A percentile compares a stretch with the other conserved stretches of the same genome.
phyloP scores from a whole-genome alignment of 1,140 invertebrate genomes.

The Maniola jurtina region DNA sequence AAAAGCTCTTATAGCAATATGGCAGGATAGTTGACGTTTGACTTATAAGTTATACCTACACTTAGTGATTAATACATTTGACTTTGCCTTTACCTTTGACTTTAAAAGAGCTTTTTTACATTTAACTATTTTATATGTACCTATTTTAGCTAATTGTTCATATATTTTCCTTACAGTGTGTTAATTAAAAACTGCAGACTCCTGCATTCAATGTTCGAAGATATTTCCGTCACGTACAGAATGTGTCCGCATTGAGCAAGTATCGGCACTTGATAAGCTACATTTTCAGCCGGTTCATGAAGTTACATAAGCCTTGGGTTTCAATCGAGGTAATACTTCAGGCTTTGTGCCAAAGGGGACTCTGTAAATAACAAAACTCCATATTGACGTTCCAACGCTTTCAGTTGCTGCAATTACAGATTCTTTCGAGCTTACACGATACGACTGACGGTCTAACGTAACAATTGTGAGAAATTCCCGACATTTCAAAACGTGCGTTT shows the following conservation, averaged over 20 bases:
- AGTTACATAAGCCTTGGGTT: conserved; percentile 31
- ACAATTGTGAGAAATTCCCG: conserved; percentile 5
- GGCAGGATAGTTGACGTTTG: too few relatives aligned
- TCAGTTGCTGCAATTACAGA: conserved; percentile 11
- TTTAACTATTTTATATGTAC: too few relatives aligned
- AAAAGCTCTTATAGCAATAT: too few relatives aligned
- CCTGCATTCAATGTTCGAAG: not conserved
- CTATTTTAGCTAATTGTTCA: too few relatives aligned
- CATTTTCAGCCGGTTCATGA: conserved; percentile 26
- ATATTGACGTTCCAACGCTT: conserved; percentile 14
- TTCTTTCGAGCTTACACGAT: conserved; percentile 2
- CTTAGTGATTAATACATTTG: too few relatives aligned
- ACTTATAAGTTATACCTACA: too few relatives aligned
- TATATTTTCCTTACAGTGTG: not conserved
- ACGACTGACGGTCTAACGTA: not conserved
- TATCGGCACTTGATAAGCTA: conserved; percentile 19
- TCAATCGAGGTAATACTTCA: conserved; percentile 30
- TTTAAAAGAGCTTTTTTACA: too few relatives aligned
- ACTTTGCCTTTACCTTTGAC: too few relatives aligned
- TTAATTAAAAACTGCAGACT: conserved; percentile 50
- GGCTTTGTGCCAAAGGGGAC: conserved; percentile 31
- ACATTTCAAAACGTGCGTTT: not conserved
- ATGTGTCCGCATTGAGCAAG: conserved; percentile 25
- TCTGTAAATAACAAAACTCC: conserved; percentile 30
- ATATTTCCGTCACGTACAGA: conserved; percentile 51